Base-by-base conservation (phyloP, 2,797 vertebrate species). In the Acropternis orthonyx region DNA sequence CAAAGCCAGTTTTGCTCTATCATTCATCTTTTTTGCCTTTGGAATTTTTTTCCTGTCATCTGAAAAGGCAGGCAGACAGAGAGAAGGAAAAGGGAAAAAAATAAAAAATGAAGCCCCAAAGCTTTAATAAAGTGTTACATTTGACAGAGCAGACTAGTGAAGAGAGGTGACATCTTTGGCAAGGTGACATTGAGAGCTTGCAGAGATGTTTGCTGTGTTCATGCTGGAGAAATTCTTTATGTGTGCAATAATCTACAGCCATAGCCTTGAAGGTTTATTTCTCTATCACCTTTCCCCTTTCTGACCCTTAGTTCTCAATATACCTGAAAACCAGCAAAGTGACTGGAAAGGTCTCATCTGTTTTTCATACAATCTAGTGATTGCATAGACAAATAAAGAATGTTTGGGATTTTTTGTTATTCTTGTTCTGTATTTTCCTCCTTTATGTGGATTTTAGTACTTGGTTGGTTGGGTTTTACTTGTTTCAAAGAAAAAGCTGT, bases 81-180 rank as follows among this genome's bases (percentile, higher is more conserved):
- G 15, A 72, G 36, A 48, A 32, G 18, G 49, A 48, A 34, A 30
- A 52, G 19, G 14, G 27, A 26, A 21, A 43, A 39, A 41, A 41
- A 7, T 12, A 23, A 51, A 68, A 39, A 16, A 7, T 23, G 66
- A 90, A 92, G 16, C 18, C n/a, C 44, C 32, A 92, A 96, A 92
- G 69, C 49, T 95, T 97, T 96, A 96, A 80, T 94, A 94, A 95
- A 96, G 11, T 6, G 1, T 93, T 94, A 79, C 27, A n/a, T 84
- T 52, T 87, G 88, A 95, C 80, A 91, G 74, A 94, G 34, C 13
- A 95, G 59, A 89, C 58, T 77, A 80, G 72, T 62, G 63, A 72
- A 86, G 78, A 59, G 46, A 55, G 59, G 22, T 92, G 46, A 69
- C 21, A 36, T 95, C 62, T 96, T 93, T 48, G 85, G 74, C 41